These are phyloP conservation scores for Columbina picui DNA, from an alignment of 2,113 vertebrate genomes.

Conservation along the genomic window DNA sequence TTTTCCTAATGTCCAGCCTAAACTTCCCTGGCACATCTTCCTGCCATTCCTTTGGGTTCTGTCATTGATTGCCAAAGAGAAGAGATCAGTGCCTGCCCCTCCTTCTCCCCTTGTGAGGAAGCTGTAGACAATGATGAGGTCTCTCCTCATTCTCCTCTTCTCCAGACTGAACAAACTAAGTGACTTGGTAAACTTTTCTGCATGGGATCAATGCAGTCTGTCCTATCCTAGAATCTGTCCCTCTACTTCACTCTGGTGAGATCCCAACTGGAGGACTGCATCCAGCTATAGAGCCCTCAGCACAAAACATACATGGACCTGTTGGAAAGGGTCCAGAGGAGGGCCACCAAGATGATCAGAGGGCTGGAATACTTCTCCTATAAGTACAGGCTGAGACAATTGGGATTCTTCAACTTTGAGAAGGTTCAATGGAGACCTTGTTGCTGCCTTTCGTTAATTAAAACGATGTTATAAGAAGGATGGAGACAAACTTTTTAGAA, in stretches of 20 bases:
- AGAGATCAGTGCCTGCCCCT: too few relatives aligned
- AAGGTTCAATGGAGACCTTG: background rate
- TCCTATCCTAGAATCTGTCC: background rate
- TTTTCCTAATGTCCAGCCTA: too few relatives aligned
- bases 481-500: background rate
- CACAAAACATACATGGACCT: background rate
- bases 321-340: background rate
- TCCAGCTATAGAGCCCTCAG: background rate
- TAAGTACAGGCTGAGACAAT: background rate
- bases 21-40: too few relatives aligned
- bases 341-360: background rate
- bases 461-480: background rate
- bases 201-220: background rate
- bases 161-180: too few relatives aligned
- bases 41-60: too few relatives aligned
- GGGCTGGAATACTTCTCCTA: background rate
- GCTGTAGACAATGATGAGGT: too few relatives aligned
- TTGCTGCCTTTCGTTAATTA: background rate
- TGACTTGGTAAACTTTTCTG: background rate
- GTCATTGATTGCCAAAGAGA: too few relatives aligned
- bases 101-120: too few relatives aligned
- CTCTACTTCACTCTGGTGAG: background rate
- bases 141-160: too few relatives aligned
- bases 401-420: background rate
- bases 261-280: background rate